Evolutionary conservation across 2,888 invertebrate genomes (phyloP).

Genomic region (Omphaloscelis lunosa): DNA sequence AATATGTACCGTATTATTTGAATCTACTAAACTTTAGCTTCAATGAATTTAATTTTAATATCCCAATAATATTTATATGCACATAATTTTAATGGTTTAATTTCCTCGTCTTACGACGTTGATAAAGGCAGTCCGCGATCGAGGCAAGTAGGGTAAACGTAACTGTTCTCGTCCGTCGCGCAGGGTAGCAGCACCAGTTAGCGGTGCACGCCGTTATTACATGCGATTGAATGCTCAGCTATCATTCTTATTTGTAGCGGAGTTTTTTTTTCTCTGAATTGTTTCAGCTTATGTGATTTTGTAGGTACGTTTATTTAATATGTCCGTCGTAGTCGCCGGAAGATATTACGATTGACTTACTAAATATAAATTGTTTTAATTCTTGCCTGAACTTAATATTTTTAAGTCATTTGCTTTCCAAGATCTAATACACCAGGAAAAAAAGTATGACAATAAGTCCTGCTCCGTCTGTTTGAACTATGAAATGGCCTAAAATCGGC

Average conservation of each 20-base stretch:
- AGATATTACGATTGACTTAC: neutral
- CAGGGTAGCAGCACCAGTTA: slow-evolving; percentile 70
- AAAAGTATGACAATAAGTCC: neutral
- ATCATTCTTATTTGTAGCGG: slow-evolving; percentile 38
- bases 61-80: neutral
- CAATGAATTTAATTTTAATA: slow-evolving; percentile 5
- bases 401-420: neutral
- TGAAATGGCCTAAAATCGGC: no score
- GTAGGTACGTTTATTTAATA: neutral
- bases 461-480: no score
- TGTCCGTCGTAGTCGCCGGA: neutral
- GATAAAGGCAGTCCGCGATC: slow-evolving; percentile 61
- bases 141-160: slow-evolving; percentile 76
- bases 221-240: slow-evolving; percentile 71
- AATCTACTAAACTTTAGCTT: neutral
- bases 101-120: slow-evolving; percentile 14
- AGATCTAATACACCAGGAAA: neutral
- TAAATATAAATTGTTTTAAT: neutral
- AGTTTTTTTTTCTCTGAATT: slow-evolving; percentile 19
- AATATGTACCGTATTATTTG: neutral
- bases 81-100: slow-evolving; percentile 28
- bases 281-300: slow-evolving; percentile 1
- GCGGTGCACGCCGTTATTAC: slow-evolving; percentile 74
- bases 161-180: slow-evolving; percentile 68
- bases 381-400: neutral